A percentile compares a stretch with the other conserved stretches of the same genome.
Evolutionary conservation across 2,797 vertebrate genomes (phyloP).

Genomic region (Sebastes reedi): DNA sequence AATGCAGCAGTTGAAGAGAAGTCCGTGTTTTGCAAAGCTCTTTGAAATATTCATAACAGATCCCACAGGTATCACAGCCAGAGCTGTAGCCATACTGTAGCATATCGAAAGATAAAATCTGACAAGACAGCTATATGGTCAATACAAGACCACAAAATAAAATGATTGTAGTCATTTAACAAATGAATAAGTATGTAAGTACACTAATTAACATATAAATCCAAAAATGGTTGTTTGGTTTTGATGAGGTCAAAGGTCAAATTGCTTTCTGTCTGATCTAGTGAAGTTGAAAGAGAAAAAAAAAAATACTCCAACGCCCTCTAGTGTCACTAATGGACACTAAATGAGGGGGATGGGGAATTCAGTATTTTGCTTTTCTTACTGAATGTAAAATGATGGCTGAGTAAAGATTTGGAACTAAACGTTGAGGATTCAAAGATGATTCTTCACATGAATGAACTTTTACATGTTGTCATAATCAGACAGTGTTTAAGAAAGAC

Average conservation of each 20-base stretch:
- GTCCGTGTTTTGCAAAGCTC: background rate
- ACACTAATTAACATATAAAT: background rate
- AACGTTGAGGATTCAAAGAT: background rate
- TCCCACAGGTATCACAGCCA: background rate
- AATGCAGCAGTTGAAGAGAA: background rate
- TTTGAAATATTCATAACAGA: background rate
- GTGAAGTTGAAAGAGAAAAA: background rate
- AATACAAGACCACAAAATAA: background rate
- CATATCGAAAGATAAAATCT: background rate
- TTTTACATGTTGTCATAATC: background rate
- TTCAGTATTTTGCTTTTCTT: background rate
- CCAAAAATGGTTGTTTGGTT: background rate
- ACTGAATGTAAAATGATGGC: background rate
- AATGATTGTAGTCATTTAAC: background rate
- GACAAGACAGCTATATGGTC: background rate
- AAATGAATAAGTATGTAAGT: background rate
- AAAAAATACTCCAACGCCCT: slow-evolving; percentile 34
- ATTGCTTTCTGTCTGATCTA: background rate
- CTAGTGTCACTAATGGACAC: slow-evolving; percentile 41
- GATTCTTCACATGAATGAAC: background rate
- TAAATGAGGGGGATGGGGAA: background rate
- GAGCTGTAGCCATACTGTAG: background rate
- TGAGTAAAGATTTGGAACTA: background rate
- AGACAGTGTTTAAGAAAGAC: background rate
- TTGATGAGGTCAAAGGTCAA: background rate